Conservation (phyloP, 2,888 invertebrate species). For the Drosophila austrosaltans region DNA sequence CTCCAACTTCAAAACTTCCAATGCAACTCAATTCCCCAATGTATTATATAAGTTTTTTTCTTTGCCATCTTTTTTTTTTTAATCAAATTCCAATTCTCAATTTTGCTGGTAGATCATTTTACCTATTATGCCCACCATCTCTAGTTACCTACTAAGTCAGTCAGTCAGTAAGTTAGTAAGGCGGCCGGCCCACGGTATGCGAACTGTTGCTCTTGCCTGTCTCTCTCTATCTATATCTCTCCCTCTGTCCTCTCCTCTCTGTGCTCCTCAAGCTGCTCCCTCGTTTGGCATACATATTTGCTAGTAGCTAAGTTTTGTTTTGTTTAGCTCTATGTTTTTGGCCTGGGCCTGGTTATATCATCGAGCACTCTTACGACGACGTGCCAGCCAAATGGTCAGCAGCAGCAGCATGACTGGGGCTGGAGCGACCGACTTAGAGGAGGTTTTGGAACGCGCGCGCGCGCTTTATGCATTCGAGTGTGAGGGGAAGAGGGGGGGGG, state of each 20-base stretch:
- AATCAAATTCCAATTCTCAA: not conserved
- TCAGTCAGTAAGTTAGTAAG: slow-evolving; percentile 69
- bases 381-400: slow-evolving; percentile 76
- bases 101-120: not conserved
- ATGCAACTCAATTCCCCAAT: no score
- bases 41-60: no score
- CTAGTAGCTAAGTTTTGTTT: slow-evolving; percentile 74
- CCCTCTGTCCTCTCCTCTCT: not conserved
- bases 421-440: slow-evolving; percentile 75
- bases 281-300: slow-evolving; percentile 68
- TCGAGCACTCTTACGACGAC: slow-evolving; percentile 67
- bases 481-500: slow-evolving; percentile 29
- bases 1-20: no score
- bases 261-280: slow-evolving; percentile 9
- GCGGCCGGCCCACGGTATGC: slow-evolving; percentile 66
- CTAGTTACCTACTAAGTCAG: slow-evolving; percentile 52
- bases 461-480: slow-evolving; percentile 71
- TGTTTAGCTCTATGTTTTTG: slow-evolving; percentile 65
- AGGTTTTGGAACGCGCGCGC: slow-evolving; percentile 54
- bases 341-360: slow-evolving; percentile 73
- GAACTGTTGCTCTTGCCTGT: slow-evolving; percentile 18
- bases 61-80: not conserved
- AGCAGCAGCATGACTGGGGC: slow-evolving; percentile 56
- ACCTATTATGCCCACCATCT: slow-evolving; percentile 25
- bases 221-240: not conserved